These are phyloP conservation scores for Parnassius mnemosyne DNA, from an alignment of 2,888 invertebrate species.

Conservation along the genomic window DNA sequence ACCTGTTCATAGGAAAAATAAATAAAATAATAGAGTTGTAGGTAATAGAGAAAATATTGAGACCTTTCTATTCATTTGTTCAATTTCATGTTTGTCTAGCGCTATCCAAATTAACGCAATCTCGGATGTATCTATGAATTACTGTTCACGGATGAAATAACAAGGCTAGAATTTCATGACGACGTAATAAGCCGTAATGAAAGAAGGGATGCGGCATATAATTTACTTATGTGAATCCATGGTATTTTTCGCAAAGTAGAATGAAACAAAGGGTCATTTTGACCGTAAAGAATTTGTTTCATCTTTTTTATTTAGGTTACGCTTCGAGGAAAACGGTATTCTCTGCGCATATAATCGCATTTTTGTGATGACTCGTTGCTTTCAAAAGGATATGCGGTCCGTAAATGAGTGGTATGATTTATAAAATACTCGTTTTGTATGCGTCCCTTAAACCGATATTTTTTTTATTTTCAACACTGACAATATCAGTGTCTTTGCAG, in stretches of 20 bases:
- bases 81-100: neutral
- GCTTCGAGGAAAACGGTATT: conserved; percentile 6
- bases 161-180: conserved; percentile 16
- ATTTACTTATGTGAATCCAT: conserved; percentile 24
- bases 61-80: too few relatives aligned
- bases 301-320: conserved; percentile 8
- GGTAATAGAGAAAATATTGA: too few relatives aligned
- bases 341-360: conserved; percentile 6
- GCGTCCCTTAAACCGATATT: too few relatives aligned
- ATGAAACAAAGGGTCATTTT: conserved; percentile 16
- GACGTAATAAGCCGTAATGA: conserved; percentile 28
- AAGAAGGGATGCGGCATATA: conserved; percentile 26
- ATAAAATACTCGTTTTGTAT: too few relatives aligned
- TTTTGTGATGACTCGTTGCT: conserved; percentile 5
- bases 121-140: conserved; percentile 15
- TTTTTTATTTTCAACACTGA: too few relatives aligned
- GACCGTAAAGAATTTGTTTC: conserved; percentile 9
- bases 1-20: too few relatives aligned
- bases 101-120: neutral
- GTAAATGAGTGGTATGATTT: too few relatives aligned
- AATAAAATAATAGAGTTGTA: too few relatives aligned
- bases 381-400: neutral
- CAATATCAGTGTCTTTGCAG: too few relatives aligned
- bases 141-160: conserved; percentile 23
- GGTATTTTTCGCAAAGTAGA: conserved; percentile 8